Evolutionary conservation across 2,797 vertebrate species (phyloP), one percentile per base, ranked within the genome.

Genomic region (Megalops cyprinoides): DNA sequence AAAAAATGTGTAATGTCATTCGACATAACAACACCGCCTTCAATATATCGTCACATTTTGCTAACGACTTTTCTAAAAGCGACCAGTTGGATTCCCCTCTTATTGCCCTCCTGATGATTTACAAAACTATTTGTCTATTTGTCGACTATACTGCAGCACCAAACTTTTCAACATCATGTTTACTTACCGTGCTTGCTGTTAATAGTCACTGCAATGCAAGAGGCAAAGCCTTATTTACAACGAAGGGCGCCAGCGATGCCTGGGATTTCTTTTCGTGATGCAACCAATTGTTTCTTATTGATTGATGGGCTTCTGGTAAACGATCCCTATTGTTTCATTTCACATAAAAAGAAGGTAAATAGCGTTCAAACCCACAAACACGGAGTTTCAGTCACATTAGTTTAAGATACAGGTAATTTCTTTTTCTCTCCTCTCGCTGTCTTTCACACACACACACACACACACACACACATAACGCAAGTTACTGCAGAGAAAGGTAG

Each of bases 71-170:
- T 71, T n/a, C 67, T 71, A 3, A 71, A 71, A 23, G 10, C 23
- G 14, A 31, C 9, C 20, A 58, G 69, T 25, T 71, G 23, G 78
- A 37, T 53, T 23, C 48, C 78, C 4, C 48, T n/a, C 28, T 18
- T 75, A 69, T 74, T 53, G 34, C 71, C 12, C 51, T 42, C 14
- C n/a, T 77, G 55, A 74, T 80, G 46, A 82, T 83, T 87, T 82
- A 58, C 65, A 53, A 10, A 67, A 23, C 4, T 31, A 10, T n/a
- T 42, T n/a, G 78, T 56, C 55, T 46, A 58, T 25, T n/a, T 7
- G 28, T 23, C n/a, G 62, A 67, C 6, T 7, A 58, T 23, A 67
- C 6, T 39, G 31, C 18, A 20, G 12, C 62, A 67, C 62, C 60
- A 55, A 28, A 62, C 67, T 60, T 23, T 51, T 48, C 34, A 28